Base-by-base conservation (phyloP, 1,140 invertebrate species). In the Charaxes varanes region DNA sequence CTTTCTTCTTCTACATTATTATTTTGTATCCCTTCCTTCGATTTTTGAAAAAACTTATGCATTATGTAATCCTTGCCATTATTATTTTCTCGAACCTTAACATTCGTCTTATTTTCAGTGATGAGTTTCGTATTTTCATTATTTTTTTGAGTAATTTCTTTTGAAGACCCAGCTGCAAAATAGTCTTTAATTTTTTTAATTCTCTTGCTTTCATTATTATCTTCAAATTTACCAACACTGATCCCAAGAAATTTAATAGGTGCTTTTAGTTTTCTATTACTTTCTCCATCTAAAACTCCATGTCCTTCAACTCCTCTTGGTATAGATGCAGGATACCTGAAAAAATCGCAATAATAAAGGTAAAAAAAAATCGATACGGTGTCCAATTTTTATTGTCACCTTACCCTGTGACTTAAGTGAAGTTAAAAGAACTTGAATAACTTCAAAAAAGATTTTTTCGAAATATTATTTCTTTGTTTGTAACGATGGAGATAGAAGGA, bases 151-250 rank as follows among this genome's bases (percentile, higher is more conserved):
- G 15, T n/a, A 11, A 15, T 17, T n/a, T 59, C 59, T 48, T 65
- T 77, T 27, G 62, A 62, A 31, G 65, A 17, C 14, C 51, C 61
- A 40, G 66, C 62, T 68, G 78, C 84, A 52, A 91, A 91, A 63
- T 88, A 91, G 52, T 88, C 87, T 11, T 73, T 63, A 41, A 91
- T 90, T 59, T 85, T 87, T 42, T 71, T 86, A 8, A 78, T 87
- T 53, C 89, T 88, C 49, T 88, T 88, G 24, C 64, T 69, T 4
- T 85, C 74, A 14, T 60, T 53, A 14, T 70, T 73, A 47, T 90
- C 86, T 57, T 90, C 85, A 84, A 96, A 96, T 77, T 95, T 95
- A 1, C 90, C 88, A 10, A 91, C 92, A 50, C 91, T 92, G 2
- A 95, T 81, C 3, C 92, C 91, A 4, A 95, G 73, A 67, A 89